phyloP scores from a whole-genome alignment of 2,888 invertebrate species.

The Drosophila kambysellisi region DNA sequence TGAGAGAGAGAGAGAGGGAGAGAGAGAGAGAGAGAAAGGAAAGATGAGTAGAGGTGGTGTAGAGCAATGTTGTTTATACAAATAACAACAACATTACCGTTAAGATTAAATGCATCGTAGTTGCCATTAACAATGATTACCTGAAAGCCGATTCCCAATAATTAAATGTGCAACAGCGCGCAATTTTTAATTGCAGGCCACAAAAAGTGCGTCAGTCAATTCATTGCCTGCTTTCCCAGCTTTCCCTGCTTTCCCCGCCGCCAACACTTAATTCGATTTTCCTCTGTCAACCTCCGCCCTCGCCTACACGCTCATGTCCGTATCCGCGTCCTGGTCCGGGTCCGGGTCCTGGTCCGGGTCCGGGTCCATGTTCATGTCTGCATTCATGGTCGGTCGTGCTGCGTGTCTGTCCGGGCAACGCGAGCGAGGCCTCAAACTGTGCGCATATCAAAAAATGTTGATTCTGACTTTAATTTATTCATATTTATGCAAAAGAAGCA shows the following conservation, averaged over 20 bases:
- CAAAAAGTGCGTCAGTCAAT: constrained; percentile 63
- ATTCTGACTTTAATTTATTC: constrained; percentile 79
- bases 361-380: constrained; percentile 49
- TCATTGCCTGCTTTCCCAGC: constrained; percentile 3
- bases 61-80: constrained; percentile 3
- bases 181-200: constrained; percentile 78
- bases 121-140: constrained; percentile 82
- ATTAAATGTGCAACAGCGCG: constrained; percentile 81
- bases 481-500: constrained; percentile 80
- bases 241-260: neutral
- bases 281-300: constrained; percentile 1
- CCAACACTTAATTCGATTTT: constrained; percentile 26
- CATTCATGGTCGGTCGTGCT: constrained; percentile 5
- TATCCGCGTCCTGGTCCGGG: constrained; percentile 14
- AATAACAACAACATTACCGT: constrained; percentile 44
- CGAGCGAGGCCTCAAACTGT: constrained; percentile 25
- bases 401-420: constrained; percentile 13
- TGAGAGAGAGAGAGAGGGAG: neutral
- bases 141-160: constrained; percentile 82
- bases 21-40: neutral
- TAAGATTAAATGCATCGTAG: constrained; percentile 77
- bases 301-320: constrained; percentile 2
- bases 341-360: constrained; percentile 28
- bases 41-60: neutral
- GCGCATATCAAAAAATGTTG: constrained; percentile 75